Base-by-base conservation (phyloP, 2,797 vertebrate genomes). In the Sebastes nivosus region DNA sequence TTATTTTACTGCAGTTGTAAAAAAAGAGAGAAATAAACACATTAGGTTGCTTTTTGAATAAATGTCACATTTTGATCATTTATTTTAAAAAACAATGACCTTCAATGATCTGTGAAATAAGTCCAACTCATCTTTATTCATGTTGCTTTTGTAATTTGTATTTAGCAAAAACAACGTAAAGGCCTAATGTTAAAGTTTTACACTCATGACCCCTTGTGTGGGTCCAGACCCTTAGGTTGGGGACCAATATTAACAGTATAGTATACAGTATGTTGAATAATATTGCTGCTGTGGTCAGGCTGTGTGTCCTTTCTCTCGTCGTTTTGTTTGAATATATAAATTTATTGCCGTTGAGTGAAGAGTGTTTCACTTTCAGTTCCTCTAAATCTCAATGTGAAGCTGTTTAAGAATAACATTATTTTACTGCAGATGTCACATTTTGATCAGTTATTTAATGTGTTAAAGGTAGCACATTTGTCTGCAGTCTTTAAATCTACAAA, bases 61-160 rank as follows among this genome's bases (percentile, higher is more conserved):
- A 46, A 27, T 8, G n/a, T 73, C 22, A 22, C 12, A 27, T 30
- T 46, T 46, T 46, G 6, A 46, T 46, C 1, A 46, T 46, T 46
- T 46, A 46, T 46, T 46, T 46, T 0, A 46, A 46, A 18, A 46
- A 18, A 8, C 38, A 42, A 42, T 42, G 38, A 18, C 16, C 42
- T 46, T 46, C 16, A 16, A 8, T 46, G 6, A 75, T 66, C 6
- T 59, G 24, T 59, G 22, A 57, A 65, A 27, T 2, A 7, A 59
- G 13, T 30, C 8, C 59, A 12, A 71, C 66, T 83, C 75, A 80
- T 87, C 77, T 85, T 87, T 82, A 84, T 89, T 86, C 71, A 77
- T 73, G 77, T 3, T 59, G 71, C 74, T 61, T 24, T 46, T 42
- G 38, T 42, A 42, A 42, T 42, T 18, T 46, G 42, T 46, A 8